These are phyloP conservation scores for Saguinus midas DNA, from an alignment of 2,113 vertebrate genomes.

Conservation along the genomic window DNA sequence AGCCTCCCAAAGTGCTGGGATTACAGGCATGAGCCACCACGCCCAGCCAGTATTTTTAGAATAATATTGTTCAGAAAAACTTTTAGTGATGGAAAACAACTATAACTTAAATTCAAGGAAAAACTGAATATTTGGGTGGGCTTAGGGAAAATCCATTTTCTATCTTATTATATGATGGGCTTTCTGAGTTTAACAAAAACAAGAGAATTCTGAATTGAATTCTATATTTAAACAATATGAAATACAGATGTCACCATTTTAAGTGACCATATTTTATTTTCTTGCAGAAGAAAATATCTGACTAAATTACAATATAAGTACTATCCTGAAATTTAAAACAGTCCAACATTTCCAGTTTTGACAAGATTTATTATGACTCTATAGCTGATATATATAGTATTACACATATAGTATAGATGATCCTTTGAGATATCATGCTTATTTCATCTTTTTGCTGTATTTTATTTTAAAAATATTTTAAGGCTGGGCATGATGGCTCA, in stretches of 20 bases:
- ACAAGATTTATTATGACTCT: not conserved
- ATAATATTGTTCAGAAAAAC: slow-evolving; percentile 29
- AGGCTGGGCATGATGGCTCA: too few relatives aligned
- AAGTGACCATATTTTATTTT: not conserved
- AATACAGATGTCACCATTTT: not conserved
- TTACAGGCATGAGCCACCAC: too few relatives aligned
- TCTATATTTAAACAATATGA: not conserved
- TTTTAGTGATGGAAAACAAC: not conserved
- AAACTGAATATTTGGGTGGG: not conserved
- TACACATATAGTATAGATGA: not conserved
- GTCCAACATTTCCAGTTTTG: not conserved
- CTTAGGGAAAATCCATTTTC: not conserved
- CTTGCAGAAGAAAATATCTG: not conserved
- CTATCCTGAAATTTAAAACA: not conserved
- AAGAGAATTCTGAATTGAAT: not conserved
- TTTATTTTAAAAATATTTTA: slow-evolving; percentile 21
- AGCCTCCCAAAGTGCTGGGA: too few relatives aligned
- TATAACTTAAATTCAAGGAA: slow-evolving; percentile 12
- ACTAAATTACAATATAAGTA: not conserved
- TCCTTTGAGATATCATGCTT: not conserved
- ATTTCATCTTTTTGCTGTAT: slow-evolving; percentile 13
- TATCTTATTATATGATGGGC: not conserved
- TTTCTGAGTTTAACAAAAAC: slow-evolving; percentile 24
- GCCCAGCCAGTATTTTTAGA: not conserved
- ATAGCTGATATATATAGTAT: not conserved